Evolutionary conservation across 2,888 invertebrate genomes (phyloP), one percentile per base, ranked within the genome.

Genomic region (Dilophus febrilis): DNA sequence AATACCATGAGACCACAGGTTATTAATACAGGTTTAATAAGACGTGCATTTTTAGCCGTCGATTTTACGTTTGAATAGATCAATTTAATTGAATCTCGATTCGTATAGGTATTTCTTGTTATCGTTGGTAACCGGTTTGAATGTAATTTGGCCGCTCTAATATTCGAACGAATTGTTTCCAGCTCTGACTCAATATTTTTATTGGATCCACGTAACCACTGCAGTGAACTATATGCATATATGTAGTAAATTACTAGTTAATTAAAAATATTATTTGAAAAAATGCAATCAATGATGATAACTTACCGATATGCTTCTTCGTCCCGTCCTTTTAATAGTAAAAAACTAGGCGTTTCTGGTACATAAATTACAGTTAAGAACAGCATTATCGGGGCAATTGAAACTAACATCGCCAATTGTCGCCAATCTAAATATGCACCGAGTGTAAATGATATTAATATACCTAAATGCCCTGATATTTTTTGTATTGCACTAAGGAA

Each of bases 1-100:
- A 90, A 87, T 64, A 87, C 77, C 86, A 88, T 88, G 47, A 90
- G 67, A 16, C 82, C 80, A 54, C 87, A 80, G 2, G 86, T 82
- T 40, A 88, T 81, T 43, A 82, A 62, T 35, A 85, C 74, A 12
- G 90, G 88, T 46, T 77, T 77, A n/a, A 67, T 52, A 12, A 69
- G 53, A 32, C 68, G 55, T 40, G 66, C 64, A 57, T 66, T 64
- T 26, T 67, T 65, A 10, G 47, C 38, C 29, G 42, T 38, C 14
- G 40, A 41, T 37, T 44, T 47, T 12, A 45, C 37, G 35, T 43
- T 47, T 11, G 42, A 33, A 32, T 44, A 40, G 5, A 68, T 49
- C 0, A 65, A 64, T 38, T 55, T 64, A 1, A 66, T 55, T 2
- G 67, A 53, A 26, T 35, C 40, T 32, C 35, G 19, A 31, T 38